Evolutionary conservation across 2,888 invertebrate genomes (phyloP), one percentile per base, ranked within the genome.

Genomic region (Ectropis crepuscularia): DNA sequence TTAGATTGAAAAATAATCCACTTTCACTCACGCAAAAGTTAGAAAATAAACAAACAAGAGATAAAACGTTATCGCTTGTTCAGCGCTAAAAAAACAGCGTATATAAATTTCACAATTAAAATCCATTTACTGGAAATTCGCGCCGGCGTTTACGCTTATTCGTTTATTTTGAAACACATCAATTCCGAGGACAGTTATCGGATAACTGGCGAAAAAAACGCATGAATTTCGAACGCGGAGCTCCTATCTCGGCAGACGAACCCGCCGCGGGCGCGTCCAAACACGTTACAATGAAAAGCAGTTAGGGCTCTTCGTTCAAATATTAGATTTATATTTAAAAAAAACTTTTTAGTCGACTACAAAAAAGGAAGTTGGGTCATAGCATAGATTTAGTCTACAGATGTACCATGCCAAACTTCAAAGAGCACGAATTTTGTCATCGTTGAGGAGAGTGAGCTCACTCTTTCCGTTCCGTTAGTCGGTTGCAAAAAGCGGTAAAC

Each of bases 181-280:
- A 63, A 63, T 62, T 60, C 16, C 37, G 61, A 16, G 57, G 51
- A 51, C 55, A 51, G 62, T 60, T 57, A 63, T 60, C 64, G 64
- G 53, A 61, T 60, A 61, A 42, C 59, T 43, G 60, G 57, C 6
- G 46, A 59, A 66, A 63, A 65, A 73, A 63, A 65, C 59, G 69
- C 69, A 73, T 66, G 71, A 68, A 59, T 54, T 53, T 57, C 57
- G 54, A 53, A 45, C 73, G 73, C 67, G 58, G 63, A 57, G 63
- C 65, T 75, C 73, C 62, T 74, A 74, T 74, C 45, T 68, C 69
- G 69, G 70, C 77, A 80, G 79, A 83, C 81, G 80, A 79, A 83
- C 78, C 80, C 77, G 78, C 78, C 73, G 70, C 68, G 65, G 73
- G 75, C 80, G 43, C 4, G 7, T 5, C 39, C 5, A 28, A 28